Conservation (phyloP, 2,888 invertebrate species). For the Mactromeris polynyma region DNA sequence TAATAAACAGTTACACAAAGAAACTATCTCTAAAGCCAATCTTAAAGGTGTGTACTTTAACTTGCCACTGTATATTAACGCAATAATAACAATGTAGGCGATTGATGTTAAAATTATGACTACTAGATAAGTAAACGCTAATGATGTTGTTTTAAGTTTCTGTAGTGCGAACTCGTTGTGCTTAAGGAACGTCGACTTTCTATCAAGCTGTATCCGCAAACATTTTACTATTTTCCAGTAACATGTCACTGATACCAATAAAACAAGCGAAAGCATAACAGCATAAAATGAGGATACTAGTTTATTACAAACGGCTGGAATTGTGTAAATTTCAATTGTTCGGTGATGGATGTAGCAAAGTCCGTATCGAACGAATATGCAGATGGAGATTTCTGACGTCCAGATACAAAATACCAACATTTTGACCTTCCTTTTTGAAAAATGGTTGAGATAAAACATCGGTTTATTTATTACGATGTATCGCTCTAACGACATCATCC, state of each 20-base stretch:
- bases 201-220: background rate
- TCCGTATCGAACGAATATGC: background rate
- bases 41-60: background rate
- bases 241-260: background rate
- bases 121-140: conserved; percentile 15
- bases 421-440: background rate
- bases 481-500: conserved; percentile 15
- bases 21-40: conserved; percentile 3
- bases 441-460: background rate
- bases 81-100: background rate
- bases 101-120: background rate
- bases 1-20: conserved; percentile 7
- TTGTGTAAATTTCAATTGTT: background rate
- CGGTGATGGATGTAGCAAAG: background rate
- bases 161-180: background rate
- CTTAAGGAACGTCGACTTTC: too few species aligned
- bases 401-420: background rate
- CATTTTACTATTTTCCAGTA: background rate
- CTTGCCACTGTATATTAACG: background rate
- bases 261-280: background rate
- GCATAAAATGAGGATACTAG: background rate
- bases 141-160: background rate
- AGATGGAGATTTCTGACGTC: background rate
- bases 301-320: background rate
- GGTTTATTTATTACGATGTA: conserved; percentile 11